These are phyloP conservation scores for Drosophila borborema DNA, from an alignment of 2,888 invertebrate species.

Conservation along the genomic window DNA sequence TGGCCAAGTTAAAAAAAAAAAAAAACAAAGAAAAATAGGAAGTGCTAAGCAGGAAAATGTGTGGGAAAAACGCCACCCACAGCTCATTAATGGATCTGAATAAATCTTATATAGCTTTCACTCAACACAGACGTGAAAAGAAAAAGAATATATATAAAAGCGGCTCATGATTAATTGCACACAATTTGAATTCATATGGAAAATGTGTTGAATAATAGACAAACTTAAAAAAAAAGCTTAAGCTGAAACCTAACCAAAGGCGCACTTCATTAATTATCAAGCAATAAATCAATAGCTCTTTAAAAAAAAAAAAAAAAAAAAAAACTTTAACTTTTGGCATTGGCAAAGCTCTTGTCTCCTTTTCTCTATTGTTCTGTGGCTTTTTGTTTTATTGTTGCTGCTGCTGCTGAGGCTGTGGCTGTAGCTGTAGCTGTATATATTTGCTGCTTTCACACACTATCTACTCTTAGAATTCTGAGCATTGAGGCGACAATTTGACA, in stretches of 20 bases:
- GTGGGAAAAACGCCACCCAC: conserved; percentile 14
- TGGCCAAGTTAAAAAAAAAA: conserved; percentile 1
- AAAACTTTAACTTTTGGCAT: background rate
- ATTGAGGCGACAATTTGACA: conserved; percentile 49
- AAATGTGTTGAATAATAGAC: background rate
- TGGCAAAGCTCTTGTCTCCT: background rate
- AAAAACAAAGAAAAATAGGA: background rate
- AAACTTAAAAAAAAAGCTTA: background rate
- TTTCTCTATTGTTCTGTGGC: background rate
- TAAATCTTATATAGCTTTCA: background rate
- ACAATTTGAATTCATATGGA: background rate
- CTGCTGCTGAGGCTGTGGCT: background rate
- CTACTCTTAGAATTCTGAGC: conserved; percentile 10
- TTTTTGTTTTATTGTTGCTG: background rate
- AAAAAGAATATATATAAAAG: background rate
- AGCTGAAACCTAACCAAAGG: background rate
- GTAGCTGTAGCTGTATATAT: background rate
- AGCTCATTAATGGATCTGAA: conserved; percentile 5
- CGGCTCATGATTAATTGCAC: conserved; percentile 3
- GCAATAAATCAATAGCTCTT: background rate
- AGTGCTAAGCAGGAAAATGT: background rate
- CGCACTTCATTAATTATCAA: background rate
- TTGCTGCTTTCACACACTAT: conserved; percentile 5
- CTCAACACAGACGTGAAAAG: background rate
- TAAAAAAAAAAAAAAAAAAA: no score